Evolutionary conservation across 2,113 vertebrate genomes (phyloP), one percentile per base, ranked within the genome.

Genomic region (Hemichromis elongatus): DNA sequence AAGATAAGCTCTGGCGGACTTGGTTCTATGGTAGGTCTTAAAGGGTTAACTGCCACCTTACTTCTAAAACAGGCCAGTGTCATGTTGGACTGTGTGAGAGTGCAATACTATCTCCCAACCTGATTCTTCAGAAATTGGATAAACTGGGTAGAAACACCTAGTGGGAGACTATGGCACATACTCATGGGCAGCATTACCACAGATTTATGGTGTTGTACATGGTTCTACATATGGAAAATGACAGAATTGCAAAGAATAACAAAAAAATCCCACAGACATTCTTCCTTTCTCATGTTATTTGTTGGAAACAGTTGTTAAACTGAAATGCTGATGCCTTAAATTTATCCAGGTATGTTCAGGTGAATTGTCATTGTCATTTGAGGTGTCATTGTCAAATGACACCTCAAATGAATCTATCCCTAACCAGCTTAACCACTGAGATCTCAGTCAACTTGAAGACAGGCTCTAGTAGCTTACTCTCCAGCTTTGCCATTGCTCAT

Each of bases 341-440:
- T 68, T 6, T 68, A 42, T 24, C 37, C 35, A 42, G n/a, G n/a
- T 68, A 42, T 45, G 63, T 26, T 70, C 21, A 42, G 21, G n/a
- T 42, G 12, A 26, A 42, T 42, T 42, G 0, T 68, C 7, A n/a
- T n/a, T n/a, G n/a, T n/a, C n/a, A n/a, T n/a, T n/a, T n/a, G n/a
- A n/a, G n/a, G n/a, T 42, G 0, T 68, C 7, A 42, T 42, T 42
- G 0, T 68, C 7, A 1, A 26, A 73, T 47, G 14, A 73, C 0
- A 45, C 14, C 68, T 50, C 42, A 3, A 70, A 10, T 50, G 9
- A 50, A 19, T 75, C 16, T 50, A 50, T 50, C 2, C 6, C 14
- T 50, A 50, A 0, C 0, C 68, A 50, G 24, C 6, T 73, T 73
- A 73, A 73, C 26, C 40, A 11, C 66, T 73, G 68, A 50, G 24